Evolutionary conservation across 2,797 vertebrate species (phyloP), one percentile per base, ranked within the genome.

Genomic region (Lagodon rhomboides): DNA sequence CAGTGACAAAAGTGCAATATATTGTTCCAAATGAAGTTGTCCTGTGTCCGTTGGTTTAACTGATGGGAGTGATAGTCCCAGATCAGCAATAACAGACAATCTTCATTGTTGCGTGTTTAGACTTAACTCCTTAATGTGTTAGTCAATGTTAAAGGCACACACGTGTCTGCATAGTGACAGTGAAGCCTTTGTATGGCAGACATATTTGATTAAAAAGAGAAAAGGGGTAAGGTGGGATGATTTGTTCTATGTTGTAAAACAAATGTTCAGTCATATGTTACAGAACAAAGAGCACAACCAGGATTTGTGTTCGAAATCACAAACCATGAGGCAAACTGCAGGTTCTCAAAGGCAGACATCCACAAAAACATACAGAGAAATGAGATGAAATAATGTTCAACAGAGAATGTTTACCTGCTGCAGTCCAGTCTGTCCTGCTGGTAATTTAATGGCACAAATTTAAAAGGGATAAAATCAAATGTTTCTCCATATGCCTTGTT

Each of bases 1-100:
- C 94, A 94, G 94, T 95, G 94, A 95, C 95, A 92, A 94, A 87
- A 92, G 95, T 95, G 94, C 94, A 96, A 96, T 96, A 95, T 94
- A 89, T 92, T 87, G 90, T 94, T 93, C 38, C 25, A 87, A 84
- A 91, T 93, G 93, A 95, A 93, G 94, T 93, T 94, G 93, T 94
- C 86, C 85, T 87, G 94, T 94, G 90, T 92, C 75, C 80, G 92
- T 94, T 95, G 92, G 90, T 95, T 89, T 83, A 85, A 91, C 85
- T 91, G 89, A 93, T 62, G 85, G 93, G 93, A 92, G 69, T 44
- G 22, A 69, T 15, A 76, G 66, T 91, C 93, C 92, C 84, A 75
- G 88, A 95, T 95, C 93, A 93, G 93, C 94, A 95, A 94, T 94
- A 95, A 93, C 94, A 95, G 95, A 96, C 94, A 94, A 94, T 95